A percentile compares a stretch with the other conserved stretches of the same genome.
These are phyloP conservation scores for Manis crassicaudata DNA, from an alignment of 2,797 vertebrate species.

Conservation along the genomic window DNA sequence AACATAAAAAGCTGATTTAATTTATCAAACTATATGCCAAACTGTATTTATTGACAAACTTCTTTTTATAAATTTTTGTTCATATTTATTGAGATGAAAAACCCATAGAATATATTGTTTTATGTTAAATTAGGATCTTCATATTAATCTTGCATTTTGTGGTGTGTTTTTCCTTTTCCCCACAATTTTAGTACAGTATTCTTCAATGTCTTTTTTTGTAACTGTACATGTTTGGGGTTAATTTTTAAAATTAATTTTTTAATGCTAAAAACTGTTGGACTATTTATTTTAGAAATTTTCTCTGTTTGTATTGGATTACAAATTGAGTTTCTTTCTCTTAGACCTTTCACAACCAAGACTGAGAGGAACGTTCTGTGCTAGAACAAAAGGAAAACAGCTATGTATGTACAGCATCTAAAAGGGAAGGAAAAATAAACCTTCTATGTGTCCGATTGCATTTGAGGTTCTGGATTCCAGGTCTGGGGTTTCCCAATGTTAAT, in stretches of 20 bases:
- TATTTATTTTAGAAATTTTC: not conserved
- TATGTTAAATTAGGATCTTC: not conserved
- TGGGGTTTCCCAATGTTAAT: not conserved
- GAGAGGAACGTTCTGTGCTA: not conserved
- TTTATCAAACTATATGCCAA: not conserved
- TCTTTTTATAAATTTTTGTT: not conserved
- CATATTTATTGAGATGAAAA: not conserved
- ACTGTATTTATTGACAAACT: not conserved
- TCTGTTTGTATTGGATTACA: not conserved
- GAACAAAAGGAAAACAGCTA: not conserved
- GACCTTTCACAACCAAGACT: not conserved
- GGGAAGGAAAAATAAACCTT: not conserved
- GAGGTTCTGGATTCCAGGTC: not conserved
- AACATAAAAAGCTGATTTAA: not conserved
- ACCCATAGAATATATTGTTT: not conserved
- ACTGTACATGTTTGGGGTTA: not conserved
- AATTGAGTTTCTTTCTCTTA: not conserved
- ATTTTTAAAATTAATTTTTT: not conserved
- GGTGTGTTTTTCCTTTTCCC: not conserved
- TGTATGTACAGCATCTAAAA: not conserved
- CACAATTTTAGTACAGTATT: not conserved
- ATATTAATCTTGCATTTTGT: not conserved
- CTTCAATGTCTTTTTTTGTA: not conserved
- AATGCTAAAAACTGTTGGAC: not conserved
- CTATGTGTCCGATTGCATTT: not conserved